Base-by-base conservation (phyloP, 2,113 vertebrate genomes). In the Otolemur garnettii region DNA sequence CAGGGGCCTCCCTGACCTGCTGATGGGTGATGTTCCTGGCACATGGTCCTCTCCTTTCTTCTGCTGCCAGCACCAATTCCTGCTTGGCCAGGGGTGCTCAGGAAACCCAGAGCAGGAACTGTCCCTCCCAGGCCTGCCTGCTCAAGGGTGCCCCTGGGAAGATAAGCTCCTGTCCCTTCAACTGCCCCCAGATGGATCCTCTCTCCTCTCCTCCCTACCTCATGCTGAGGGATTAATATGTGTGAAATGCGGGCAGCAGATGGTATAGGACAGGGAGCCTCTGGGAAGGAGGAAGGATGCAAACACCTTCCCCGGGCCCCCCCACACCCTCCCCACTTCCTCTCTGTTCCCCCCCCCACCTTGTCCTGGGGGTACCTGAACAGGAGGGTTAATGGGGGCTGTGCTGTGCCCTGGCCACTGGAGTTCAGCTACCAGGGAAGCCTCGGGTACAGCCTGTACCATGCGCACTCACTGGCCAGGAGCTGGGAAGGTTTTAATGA, bases 101-200 rank as follows among this genome's bases (percentile, higher is more conserved):
- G 68, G 59, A 62, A 30, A 14, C 68, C 17, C 0, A 0, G 30
- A 62, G n/a, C 22, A 62, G 57, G 90, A 62, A 1, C 55, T 26
- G 28, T 33, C n/a, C 30, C 42, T 13, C 12, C 55, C 5, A 12
- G 89, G 19, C 7, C 53, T 21, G 7, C 15, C 60, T 42, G 38
- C 10, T 21, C 33, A 2, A 33, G 26, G 55, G 42, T 13, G 7
- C 12, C 4, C 33, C 62, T 0, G 0, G 1, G 13, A 83, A 18
- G 85, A 13, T 19, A 57, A 57, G 64, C 9, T 0, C 50, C 3
- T 0, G 0, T 1, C 19, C 55, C 18, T 28, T 14, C 19, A 18
- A 0, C 21, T 33, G n/a, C 33, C 38, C n/a, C 55, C 14, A 26
- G 26, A 24, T 4, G 30, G 28, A 18, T 26, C 21, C 9, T n/a